A percentile compares a stretch with the other conserved stretches of the same genome.
These are phyloP conservation scores for Chaetodon trifascialis DNA, from an alignment of 2,113 vertebrate species.

Conservation along the genomic window DNA sequence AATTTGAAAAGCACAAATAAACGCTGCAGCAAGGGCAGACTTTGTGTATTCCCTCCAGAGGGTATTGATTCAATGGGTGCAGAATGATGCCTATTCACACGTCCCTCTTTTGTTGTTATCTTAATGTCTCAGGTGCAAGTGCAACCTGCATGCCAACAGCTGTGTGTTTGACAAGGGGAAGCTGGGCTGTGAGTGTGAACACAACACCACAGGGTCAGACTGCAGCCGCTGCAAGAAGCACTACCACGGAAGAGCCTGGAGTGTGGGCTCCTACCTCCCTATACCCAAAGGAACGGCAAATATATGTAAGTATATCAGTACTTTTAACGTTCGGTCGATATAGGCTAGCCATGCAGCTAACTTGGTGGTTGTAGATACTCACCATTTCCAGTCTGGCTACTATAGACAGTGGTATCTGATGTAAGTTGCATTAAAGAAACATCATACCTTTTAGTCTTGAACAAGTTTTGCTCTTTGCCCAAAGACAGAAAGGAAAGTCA, in stretches of 20 bases:
- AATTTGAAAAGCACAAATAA: constrained; percentile 55
- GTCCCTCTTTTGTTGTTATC: constrained; percentile 63
- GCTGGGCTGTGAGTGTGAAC: constrained; percentile 94
- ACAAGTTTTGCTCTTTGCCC: background rate
- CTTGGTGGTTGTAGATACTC: background rate
- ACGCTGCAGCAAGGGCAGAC: constrained; percentile 24
- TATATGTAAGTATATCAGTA: constrained; percentile 89
- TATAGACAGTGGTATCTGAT: constrained; percentile 1
- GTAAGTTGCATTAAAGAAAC: background rate
- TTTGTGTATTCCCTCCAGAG: constrained; percentile 42
- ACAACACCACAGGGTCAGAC: constrained; percentile 97
- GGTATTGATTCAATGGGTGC: constrained; percentile 45
- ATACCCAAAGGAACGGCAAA: constrained; percentile 98
- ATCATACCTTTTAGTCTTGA: background rate
- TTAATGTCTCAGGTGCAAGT: constrained; percentile 92
- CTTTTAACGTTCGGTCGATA: background rate
- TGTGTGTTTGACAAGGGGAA: constrained; percentile 94
- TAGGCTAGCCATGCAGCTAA: background rate
- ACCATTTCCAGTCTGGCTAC: constrained; percentile 17
- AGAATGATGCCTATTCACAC: constrained; percentile 61
- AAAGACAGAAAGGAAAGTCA: background rate
- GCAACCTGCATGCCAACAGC: constrained; percentile 96
- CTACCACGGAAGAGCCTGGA: constrained; percentile 95
- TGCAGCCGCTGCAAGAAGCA: constrained; percentile 97
- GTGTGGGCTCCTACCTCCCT: constrained; percentile 94